phyloP scores from a whole-genome alignment of 2,797 vertebrate genomes.

The Sebastes iracundus region DNA sequence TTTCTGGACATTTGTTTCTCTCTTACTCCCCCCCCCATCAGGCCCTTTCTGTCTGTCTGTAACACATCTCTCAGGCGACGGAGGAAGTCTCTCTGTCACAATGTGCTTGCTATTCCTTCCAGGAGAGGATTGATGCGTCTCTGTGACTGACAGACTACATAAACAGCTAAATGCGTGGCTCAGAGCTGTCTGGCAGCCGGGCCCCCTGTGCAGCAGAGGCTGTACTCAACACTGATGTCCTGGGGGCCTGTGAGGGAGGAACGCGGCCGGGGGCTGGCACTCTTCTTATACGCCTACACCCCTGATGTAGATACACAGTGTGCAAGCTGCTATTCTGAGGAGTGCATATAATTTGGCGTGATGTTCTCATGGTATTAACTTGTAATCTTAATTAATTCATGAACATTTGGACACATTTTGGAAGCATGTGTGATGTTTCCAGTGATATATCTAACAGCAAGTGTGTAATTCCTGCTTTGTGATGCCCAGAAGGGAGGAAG shows the following conservation, averaged over 20 bases:
- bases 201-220: constrained; percentile 49
- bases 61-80: constrained; percentile 35
- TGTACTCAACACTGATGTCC: constrained; percentile 56
- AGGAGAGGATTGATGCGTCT: constrained; percentile 65
- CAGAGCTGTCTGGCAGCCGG: constrained; percentile 62
- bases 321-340: constrained; percentile 67
- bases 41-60: constrained; percentile 19
- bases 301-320: constrained; percentile 49
- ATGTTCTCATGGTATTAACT: constrained; percentile 57
- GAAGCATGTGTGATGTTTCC: constrained; percentile 57
- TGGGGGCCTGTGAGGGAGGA: constrained; percentile 58
- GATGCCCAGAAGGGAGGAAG: constrained; percentile 55
- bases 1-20: neutral
- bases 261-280: constrained; percentile 53
- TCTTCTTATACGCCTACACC: constrained; percentile 65
- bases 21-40: neutral
- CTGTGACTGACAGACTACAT: constrained; percentile 71
- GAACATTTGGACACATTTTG: constrained; percentile 68
- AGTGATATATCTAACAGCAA: constrained; percentile 36
- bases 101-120: constrained; percentile 51
- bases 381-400: constrained; percentile 71
- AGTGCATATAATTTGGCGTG: constrained; percentile 47
- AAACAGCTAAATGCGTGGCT: constrained; percentile 61
- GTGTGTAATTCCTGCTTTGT: constrained; percentile 52
- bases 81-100: constrained; percentile 51